Base-by-base conservation (phyloP, 2,113 vertebrate genomes). In the Zingel zingel region DNA sequence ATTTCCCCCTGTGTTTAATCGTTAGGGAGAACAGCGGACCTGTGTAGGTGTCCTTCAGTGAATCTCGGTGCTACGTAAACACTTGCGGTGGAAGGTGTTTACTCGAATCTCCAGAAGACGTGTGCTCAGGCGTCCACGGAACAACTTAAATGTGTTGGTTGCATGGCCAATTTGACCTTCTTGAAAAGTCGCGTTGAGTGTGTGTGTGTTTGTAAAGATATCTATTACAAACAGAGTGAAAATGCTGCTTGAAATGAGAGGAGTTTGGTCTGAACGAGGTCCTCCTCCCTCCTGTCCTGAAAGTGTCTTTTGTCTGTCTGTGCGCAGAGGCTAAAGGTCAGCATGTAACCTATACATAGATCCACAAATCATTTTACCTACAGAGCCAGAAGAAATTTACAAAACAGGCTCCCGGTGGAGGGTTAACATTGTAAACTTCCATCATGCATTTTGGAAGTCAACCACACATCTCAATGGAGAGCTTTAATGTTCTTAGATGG, bases 131-230 rank as follows among this genome's bases (percentile, higher is more conserved):
- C 83, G 39, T 93, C 91, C 91, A 79, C 62, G 58, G 88, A 88
- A 86, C 79, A 79, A 79, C 84, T 90, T 86, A 86, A 91, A 93
- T 90, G 89, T 82, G 83, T 77, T 18, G 94, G 91, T 93, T 93
- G 89, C 92, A 93, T 27, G 91, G 94, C 82, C 91, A 91, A 91
- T 95, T 94, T 93, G 89, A 93, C 89, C 90, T 88, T 70, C 87
- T 87, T 75, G 88, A 94, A 92, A 90, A 93, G 83, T 33, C 88
- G 91, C 2, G 92, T 92, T 4, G 48, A 79, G 86, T 0, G 14
- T 67, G 74, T 77, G 79, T 86, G 82, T 93, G 85, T 92, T 88
- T 76, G 85, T 62, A 83, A 10, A 82, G 79, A 15, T 86, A 91
- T 92, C 87, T 88, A 70, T 80, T 87, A 83, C 87, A 94, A 95